phyloP scores from a whole-genome alignment of 2,888 invertebrate species.

The Netelia fuscicornis region DNA sequence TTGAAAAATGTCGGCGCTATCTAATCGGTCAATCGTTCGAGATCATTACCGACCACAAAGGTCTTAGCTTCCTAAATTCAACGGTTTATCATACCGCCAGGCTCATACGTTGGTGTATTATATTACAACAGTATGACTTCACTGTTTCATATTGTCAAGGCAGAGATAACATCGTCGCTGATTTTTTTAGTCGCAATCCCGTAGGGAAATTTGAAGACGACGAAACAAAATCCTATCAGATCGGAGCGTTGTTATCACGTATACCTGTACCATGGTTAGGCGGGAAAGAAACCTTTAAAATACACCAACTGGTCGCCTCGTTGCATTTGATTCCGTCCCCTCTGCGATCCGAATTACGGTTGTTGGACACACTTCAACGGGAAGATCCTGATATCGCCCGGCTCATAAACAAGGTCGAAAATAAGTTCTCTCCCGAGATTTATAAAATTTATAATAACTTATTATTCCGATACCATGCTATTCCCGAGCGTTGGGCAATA shows the following conservation, averaged over 20 bases:
- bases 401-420: too few species aligned
- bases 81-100: constrained; percentile 19
- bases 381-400: too few species aligned
- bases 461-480: too few species aligned
- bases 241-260: neutral
- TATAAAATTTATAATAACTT: too few species aligned
- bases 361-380: too few species aligned
- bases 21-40: constrained; percentile 35
- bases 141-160: constrained; percentile 50
- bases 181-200: constrained; percentile 10
- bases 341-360: too few species aligned
- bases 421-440: too few species aligned
- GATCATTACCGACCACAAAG: constrained; percentile 57
- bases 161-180: constrained; percentile 22
- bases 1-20: constrained; percentile 47
- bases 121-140: constrained; percentile 49
- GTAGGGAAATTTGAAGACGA: neutral
- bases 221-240: too few species aligned
- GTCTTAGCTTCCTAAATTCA: constrained; percentile 10
- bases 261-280: neutral
- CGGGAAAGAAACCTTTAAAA: too few species aligned
- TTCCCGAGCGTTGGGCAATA: too few species aligned
- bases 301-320: too few species aligned
- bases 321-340: too few species aligned
- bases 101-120: constrained; percentile 35